phyloP scores from a whole-genome alignment of 2,113 vertebrate species.

The Oxyura jamaicensis region DNA sequence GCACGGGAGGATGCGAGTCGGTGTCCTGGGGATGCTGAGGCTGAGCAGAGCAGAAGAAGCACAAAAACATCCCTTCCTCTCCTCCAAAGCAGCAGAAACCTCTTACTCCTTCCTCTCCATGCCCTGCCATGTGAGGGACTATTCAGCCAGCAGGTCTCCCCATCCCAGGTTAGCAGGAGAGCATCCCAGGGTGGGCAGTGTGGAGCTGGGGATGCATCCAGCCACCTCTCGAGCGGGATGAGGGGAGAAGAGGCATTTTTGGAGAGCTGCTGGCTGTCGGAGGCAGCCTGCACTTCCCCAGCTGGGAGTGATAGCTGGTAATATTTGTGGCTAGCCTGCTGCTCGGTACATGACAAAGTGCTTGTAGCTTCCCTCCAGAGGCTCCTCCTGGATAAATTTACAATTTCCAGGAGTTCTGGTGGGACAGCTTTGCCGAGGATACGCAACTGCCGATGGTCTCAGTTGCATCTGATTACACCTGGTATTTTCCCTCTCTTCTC shows the following conservation, averaged over 20 bases:
- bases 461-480: slow-evolving; percentile 42
- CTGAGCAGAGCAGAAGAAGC: background rate
- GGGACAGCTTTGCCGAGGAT: background rate
- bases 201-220: background rate
- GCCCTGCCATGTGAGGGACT: background rate
- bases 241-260: background rate
- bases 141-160: background rate
- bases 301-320: background rate
- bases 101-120: background rate
- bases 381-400: slow-evolving; percentile 32
- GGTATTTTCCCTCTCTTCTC: slow-evolving; percentile 30
- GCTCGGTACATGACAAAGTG: slow-evolving; percentile 14
- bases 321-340: background rate
- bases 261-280: background rate
- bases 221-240: background rate
- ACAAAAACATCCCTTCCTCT: background rate
- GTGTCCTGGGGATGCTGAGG: background rate
- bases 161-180: rapidly evolving
- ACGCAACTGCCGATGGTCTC: background rate
- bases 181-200: background rate
- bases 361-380: slow-evolving; percentile 26
- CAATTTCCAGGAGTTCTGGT: slow-evolving; percentile 39
- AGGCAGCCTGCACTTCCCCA: background rate
- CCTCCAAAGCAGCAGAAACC: background rate
- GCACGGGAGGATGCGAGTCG: rapidly evolving